These are phyloP conservation scores for Mesaphorura yosii DNA, from an alignment of 1,140 invertebrate genomes.

Conservation along the genomic window DNA sequence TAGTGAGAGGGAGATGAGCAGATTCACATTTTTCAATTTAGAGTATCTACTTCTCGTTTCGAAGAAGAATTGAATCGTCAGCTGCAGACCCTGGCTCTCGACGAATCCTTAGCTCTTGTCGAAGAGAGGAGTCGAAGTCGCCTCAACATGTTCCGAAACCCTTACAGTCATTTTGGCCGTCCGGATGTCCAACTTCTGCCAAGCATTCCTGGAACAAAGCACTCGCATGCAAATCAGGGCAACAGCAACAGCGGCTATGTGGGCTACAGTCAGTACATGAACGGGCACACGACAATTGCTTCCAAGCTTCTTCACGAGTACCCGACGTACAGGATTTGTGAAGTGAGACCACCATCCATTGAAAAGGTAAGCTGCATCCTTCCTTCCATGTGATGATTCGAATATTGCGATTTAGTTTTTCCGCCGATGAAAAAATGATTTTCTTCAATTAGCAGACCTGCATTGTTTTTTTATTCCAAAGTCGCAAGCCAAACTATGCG, in stretches of 20 bases:
- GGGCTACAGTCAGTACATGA: constrained; percentile 7
- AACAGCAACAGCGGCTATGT: neutral
- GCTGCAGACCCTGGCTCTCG: constrained; percentile 26
- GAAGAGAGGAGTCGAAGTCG: constrained; percentile 27
- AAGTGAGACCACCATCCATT: constrained; percentile 31
- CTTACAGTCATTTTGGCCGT: constrained; percentile 30
- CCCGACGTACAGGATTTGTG: constrained; percentile 30
- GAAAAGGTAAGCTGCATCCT: constrained; percentile 28
- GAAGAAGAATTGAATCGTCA: constrained; percentile 31
- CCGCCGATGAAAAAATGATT: too few species aligned
- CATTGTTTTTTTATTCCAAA: too few species aligned
- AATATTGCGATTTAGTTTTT: too few species aligned
- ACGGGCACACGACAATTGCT: neutral
- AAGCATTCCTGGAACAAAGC: constrained; percentile 11
- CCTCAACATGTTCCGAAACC: constrained; percentile 21
- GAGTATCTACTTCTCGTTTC: constrained; percentile 22
- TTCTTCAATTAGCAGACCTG: too few species aligned
- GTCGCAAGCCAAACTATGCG: too few species aligned
- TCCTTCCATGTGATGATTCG: too few species aligned
- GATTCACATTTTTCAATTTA: constrained; percentile 9
- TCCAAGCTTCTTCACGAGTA: constrained; percentile 20
- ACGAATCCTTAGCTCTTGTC: constrained; percentile 29
- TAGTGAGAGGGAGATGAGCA: neutral
- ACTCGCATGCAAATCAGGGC: constrained; percentile 11
- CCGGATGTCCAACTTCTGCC: constrained; percentile 29